Evolutionary conservation across 2,888 invertebrate species (phyloP), one percentile per base, ranked within the genome.

Genomic region (Spilarctia lutea): DNA sequence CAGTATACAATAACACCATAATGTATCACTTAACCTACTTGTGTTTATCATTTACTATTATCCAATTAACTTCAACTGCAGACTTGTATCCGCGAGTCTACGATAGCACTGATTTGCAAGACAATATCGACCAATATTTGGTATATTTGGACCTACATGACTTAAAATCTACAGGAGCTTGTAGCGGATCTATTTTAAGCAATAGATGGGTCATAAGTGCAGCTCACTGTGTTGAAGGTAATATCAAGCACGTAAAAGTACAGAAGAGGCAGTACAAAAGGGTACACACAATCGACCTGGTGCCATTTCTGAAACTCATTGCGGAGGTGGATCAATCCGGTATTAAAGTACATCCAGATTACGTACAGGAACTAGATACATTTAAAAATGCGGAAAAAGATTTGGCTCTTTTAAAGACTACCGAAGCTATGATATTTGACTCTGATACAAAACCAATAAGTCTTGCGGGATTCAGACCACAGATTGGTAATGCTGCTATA

Each of bases 131-230:
- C 33, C 84, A 81, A 69, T 83, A 87, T 75, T 82, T 88, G 35
- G 86, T 87, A 7, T 56, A 77, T 52, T 75, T 89, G 4, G 27
- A 6, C 11, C 2, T 13, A 42, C 6, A 20, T 45, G 3, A 7
- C 39, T 33, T 18, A 18, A 39, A 2, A 1, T 20, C 16, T 35
- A 0, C 2, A 13, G 10, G 0, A 13, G 1, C 27, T 10, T 89
- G 87, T 56, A 88, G 86, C 70, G 88, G 86, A 27, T 88, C 88
- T 10, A 85, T 88, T 6, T 69, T 89, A 66, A 75, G 71, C 42
- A n/a, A 75, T 8, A 63, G 69, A 0, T 87, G 87, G 87, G 79
- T 89, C 24, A 69, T 88, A 63, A 83, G 84, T 16, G 78, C 88
- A 0, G 88, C 86, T 27, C 88, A 89, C 70, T 89, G 89, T 65